Percentiles rank a stretch among this genome's conserved stretches.
These are phyloP conservation scores for Geodia barretti DNA, from an alignment of 37 sponge, comb jelly and placozoan genomes.

Conservation along the genomic window DNA sequence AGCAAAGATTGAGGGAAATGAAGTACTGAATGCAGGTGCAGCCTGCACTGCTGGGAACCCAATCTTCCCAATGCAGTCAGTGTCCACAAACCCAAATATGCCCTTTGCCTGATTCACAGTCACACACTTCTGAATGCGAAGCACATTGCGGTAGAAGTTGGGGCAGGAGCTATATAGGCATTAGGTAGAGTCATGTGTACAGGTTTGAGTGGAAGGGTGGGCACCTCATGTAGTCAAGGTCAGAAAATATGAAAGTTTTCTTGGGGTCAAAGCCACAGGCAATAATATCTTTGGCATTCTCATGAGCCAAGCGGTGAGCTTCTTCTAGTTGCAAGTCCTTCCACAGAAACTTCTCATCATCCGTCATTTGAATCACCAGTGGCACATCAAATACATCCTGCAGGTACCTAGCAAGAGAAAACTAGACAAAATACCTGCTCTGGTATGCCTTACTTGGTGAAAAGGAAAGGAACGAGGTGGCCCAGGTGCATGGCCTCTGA, in stretches of 20 bases:
- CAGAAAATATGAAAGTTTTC: slow-evolving; percentile 99
- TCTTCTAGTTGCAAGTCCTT: slow-evolving; percentile 89
- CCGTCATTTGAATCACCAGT: slow-evolving; percentile 97
- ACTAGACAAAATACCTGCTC: background rate
- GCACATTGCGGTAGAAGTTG: slow-evolving; percentile 78
- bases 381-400: slow-evolving; percentile 99
- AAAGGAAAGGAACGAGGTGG: slow-evolving; percentile 97
- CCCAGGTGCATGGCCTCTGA: slow-evolving; percentile 99
- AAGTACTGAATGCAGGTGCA: slow-evolving; percentile 91
- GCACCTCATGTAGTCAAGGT: slow-evolving; percentile 92
- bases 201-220: too few species aligned
- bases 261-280: slow-evolving; percentile 95
- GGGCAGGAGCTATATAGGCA: slow-evolving; percentile 48
- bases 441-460: slow-evolving; percentile 85
- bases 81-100: slow-evolving; percentile 96
- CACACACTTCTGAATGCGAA: slow-evolving; percentile 93
- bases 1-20: slow-evolving; percentile 97
- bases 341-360: slow-evolving; percentile 99
- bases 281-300: slow-evolving; percentile 99
- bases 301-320: slow-evolving; percentile 83
- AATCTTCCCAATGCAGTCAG: slow-evolving; percentile 94
- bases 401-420: slow-evolving; percentile 71
- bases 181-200: too few species aligned
- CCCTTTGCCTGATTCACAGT: slow-evolving; percentile 96
- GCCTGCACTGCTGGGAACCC: slow-evolving; percentile 98